A percentile compares a stretch with the other conserved stretches of the same genome.
These are phyloP conservation scores for Vidua chalybeata DNA, from an alignment of 2,113 vertebrate species.

Conservation along the genomic window DNA sequence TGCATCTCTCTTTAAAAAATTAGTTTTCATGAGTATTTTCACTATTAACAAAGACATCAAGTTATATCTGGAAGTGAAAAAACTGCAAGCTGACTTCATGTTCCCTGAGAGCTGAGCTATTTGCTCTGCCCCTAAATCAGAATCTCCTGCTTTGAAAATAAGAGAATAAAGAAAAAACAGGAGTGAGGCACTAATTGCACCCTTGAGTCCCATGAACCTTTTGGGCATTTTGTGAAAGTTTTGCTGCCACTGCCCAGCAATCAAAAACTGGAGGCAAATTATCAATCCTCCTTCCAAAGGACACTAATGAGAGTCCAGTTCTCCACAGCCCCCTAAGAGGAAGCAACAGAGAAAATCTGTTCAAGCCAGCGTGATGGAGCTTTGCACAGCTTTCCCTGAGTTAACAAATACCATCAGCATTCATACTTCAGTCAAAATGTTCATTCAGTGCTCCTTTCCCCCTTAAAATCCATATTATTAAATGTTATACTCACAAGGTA, in stretches of 20 bases:
- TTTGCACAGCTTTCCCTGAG: background rate
- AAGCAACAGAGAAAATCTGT: background rate
- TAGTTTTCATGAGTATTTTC: background rate
- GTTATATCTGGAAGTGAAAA: background rate
- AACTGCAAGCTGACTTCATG: background rate
- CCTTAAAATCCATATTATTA: background rate
- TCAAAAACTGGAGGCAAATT: background rate
- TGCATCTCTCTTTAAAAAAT: background rate
- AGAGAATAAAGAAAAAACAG: background rate
- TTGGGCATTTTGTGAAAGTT: background rate
- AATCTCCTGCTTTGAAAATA: background rate
- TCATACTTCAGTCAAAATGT: background rate
- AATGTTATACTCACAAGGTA: constrained; percentile 90
- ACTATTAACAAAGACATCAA: background rate
- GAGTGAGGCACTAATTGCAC: background rate
- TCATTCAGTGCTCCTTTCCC: background rate
- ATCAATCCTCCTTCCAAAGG: background rate
- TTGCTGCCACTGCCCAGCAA: background rate
- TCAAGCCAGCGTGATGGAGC: background rate
- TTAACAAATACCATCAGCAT: background rate
- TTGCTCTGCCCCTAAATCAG: background rate
- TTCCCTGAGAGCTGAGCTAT: background rate
- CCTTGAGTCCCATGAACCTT: background rate
- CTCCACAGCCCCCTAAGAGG: background rate
- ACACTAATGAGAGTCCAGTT: background rate